Evolutionary conservation across 2,888 invertebrate species (phyloP), one percentile per base, ranked within the genome.

Genomic region (Nymphalis urticae): DNA sequence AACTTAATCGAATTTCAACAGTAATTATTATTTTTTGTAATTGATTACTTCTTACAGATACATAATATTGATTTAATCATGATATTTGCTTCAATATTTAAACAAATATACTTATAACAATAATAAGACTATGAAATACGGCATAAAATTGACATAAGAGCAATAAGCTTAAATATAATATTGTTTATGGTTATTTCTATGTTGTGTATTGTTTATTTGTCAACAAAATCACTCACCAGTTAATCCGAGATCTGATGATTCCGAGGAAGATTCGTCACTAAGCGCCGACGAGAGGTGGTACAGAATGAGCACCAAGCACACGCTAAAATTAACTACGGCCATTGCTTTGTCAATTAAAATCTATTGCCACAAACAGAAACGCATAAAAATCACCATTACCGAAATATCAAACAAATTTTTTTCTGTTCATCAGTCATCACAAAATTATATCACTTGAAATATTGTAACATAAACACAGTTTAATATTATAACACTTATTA

Each of bases 301-400:
- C 77, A 90, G 75, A 70, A 92, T 78, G 75, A 92, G 82, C 75
- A 91, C 82, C 72, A 91, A 80, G 78, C 86, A 91, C 79, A 92
- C 77, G 83, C 87, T 83, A 80, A 89, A 85, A 86, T 92, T 90
- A 80, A 89, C 81, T 77, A 85, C 82, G 75, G 91, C 91, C 92
- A 92, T 92, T 72, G 79, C 81, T 78, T 58, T 58, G 77, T 82
- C 82, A 85, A 87, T 86, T 85, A 82, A 73, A 80, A 80, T 80
- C 82, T 85, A 85, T 81, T 82, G 73, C 78, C 79, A 85, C 75
- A 83, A 84, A 80, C 83, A 83, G 82, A 72, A 56, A 56, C 54
- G 84, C 82, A 77, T 80, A 75, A 74, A 80, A 82, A 82, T 83
- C 84, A 86, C 81, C 85, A 88, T 85, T 78, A 80, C 84, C 76